Conservation (phyloP, 2,113 vertebrate genomes). For the Bolborhynchus lineola region DNA sequence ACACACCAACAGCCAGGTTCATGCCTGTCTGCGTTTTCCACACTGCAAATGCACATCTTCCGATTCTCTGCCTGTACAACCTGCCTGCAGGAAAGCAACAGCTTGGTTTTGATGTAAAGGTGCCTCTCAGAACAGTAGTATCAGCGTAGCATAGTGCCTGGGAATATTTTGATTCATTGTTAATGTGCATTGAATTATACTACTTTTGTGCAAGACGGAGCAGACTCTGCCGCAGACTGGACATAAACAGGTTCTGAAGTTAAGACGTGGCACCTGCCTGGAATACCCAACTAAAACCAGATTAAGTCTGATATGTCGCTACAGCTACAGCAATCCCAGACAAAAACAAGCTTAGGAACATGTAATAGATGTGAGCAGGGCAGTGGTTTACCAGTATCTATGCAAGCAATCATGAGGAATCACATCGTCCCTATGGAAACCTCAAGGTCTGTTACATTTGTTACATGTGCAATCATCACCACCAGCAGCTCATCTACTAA, state of each 20-base stretch:
- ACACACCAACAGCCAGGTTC: neutral
- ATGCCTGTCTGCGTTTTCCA: neutral
- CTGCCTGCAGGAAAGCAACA: neutral
- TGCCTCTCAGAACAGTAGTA: neutral
- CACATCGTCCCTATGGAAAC: neutral
- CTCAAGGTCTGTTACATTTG: neutral
- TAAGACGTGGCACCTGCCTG: neutral
- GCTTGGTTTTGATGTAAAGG: neutral
- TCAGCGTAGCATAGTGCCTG: neutral
- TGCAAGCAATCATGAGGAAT: neutral
- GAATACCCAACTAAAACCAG: neutral
- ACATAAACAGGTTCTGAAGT: neutral
- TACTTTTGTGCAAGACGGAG: neutral
- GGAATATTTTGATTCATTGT: neutral
- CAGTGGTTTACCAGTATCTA: neutral
- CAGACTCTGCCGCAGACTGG: neutral
- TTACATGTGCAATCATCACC: neutral
- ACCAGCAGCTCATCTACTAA: neutral
- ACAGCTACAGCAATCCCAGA: neutral
- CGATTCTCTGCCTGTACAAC: neutral
- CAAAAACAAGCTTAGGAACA: neutral
- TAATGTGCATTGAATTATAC: neutral
- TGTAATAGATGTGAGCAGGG: neutral
- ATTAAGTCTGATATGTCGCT: accelerated
- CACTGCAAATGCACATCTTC: neutral